These are phyloP conservation scores for Sebastolobus altivelis DNA, from an alignment of 2,797 vertebrate genomes.

Conservation along the genomic window DNA sequence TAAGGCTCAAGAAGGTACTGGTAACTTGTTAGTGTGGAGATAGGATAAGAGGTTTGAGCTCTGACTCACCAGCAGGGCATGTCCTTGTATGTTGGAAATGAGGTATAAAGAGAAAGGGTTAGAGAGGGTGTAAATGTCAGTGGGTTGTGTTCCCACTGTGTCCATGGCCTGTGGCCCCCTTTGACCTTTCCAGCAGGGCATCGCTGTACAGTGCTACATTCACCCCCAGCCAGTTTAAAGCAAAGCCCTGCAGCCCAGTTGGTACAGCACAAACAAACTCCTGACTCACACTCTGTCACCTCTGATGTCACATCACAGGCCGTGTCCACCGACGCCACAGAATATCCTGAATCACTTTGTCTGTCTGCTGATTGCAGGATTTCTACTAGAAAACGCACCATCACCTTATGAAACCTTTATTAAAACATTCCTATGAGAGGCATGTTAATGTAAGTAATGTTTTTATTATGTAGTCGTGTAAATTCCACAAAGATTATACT, in stretches of 20 bases:
- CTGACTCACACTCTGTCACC: constrained; percentile 56
- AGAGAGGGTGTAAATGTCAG: constrained; percentile 69
- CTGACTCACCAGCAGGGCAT: constrained; percentile 9
- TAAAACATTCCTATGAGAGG: neutral
- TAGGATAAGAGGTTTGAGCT: neutral
- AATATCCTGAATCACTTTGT: constrained; percentile 34
- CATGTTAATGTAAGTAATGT: neutral
- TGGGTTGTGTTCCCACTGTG: constrained; percentile 63
- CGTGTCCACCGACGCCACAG: constrained; percentile 9
- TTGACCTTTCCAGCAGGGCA: constrained; percentile 70
- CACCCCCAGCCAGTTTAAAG: constrained; percentile 44
- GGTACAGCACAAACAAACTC: constrained; percentile 38
- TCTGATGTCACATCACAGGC: constrained; percentile 48
- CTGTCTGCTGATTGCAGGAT: constrained; percentile 43
- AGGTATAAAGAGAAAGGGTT: constrained; percentile 25
- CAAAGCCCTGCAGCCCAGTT: constrained; percentile 13
- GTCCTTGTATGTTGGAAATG: constrained; percentile 24
- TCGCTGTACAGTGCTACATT: constrained; percentile 20
- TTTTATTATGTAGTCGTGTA: neutral
- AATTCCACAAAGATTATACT: neutral
- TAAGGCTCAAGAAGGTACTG: neutral
- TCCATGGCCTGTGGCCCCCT: constrained; percentile 52
- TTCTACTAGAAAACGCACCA: constrained; percentile 34
- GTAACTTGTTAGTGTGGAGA: neutral
- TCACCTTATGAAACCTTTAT: constrained; percentile 20